Evolutionary conservation across 2,888 invertebrate genomes (phyloP), one percentile per base, ranked within the genome.

Genomic region (Eledona agricola): DNA sequence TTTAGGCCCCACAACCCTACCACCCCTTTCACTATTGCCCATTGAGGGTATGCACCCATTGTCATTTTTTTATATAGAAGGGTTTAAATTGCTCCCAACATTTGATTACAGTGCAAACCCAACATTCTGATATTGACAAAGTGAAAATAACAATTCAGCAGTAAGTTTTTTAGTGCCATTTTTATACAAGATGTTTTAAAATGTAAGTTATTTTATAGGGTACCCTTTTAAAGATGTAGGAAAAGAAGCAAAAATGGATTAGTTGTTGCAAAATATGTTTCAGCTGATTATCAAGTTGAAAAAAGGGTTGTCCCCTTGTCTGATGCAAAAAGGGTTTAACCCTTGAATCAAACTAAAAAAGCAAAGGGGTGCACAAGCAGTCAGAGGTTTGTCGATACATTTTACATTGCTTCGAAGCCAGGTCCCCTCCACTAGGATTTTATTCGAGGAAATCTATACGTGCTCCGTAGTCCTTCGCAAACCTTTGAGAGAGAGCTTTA

Each of bases 401-500:
- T 9, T 5, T 34, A n/a, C n/a, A 32, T 16, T 6, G 45, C 22
- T 34, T 45, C 45, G 45, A 45, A 34, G 45, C 29, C 15, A 6
- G 2, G 45, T 45, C 45, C 45, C 45, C 45, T 34, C 45, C 45
- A 45, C 45, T 20, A 22, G 45, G 15, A 34, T 45, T 45, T 45
- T 34, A 45, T 45, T 45, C 34, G 45, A 45, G 26, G 45, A 34
- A 34, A 10, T 45, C 25, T 26, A 45, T 32, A 25, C 25, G 34
- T 5, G 19, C 16, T 34, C 17, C 25, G 32, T 45, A 45, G 45
- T 45, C 25, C 34, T 45, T 5, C 20, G 23, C 20, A 58, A 61
- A 59, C 57, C 59, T 60, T 60, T 59, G 57, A 51, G 37, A 43
- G 46, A 40, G 62, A 60, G 65, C 64, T 69, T 69, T 69, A 63